Evolutionary conservation across 2,888 invertebrate species (phyloP), one percentile per base, ranked within the genome.

Genomic region (Metacarcinus magister): DNA sequence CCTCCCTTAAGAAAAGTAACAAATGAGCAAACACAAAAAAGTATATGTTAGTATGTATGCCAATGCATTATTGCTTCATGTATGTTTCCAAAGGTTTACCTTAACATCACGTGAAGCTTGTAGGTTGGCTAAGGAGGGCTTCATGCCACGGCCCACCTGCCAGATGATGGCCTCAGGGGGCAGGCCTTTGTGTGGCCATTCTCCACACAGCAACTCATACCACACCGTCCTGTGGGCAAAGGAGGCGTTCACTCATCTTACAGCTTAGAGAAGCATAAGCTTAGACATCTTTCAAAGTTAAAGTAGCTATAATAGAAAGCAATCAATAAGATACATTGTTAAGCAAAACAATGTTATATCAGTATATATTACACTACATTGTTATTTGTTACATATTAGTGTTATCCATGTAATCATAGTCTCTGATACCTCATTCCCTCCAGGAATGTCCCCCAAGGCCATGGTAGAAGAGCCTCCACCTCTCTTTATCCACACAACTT

Each of bases 141-240:
- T 99, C 98, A 99, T 98, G 95, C 99, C 99, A 97, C 99, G 98
- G 7, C 99, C 99, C 93, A 99, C 99, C 97, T 99, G 99, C 99
- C 99, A 99, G 97, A 99, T 99, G 96, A 99, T 98, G 2, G 99
- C 98, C 97, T 99, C 99, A 0, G 99, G 98, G 28, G 99, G 99
- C 97, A 99, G 99, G 28, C 98, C 98, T 97, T 99, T 99, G 98
- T 99, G 99, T 2, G 99, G 99, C 98, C 99, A 99, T 97, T 99
- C 99, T 2, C 99, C 99, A 97, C 99, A 99, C 95, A 99, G 98
- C 96, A 99, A 98, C 98, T 99, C 99, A 98, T 99, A 99, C 99
- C 99, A 99, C 60, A 99, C 99, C 95, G 99, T 99, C 94, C 99
- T 99, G 97, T 13, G 97, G 97, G 92, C 1, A 82, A 95, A 43